Conservation (phyloP, 2,888 invertebrate species). For the Acronicta alni region DNA sequence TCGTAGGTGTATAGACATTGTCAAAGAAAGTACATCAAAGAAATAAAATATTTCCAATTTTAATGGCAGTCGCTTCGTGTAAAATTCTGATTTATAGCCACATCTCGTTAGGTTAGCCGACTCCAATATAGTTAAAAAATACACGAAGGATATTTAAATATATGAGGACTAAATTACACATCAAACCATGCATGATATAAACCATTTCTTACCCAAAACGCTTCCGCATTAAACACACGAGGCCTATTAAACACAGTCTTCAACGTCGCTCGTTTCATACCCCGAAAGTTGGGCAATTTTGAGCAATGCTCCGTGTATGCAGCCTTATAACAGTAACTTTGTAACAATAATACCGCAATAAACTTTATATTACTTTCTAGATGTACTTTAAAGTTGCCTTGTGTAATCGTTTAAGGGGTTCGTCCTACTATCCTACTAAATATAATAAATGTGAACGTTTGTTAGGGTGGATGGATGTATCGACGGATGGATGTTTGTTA, state of each 20-base stretch:
- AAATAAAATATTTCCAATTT: no score
- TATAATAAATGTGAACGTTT: no score
- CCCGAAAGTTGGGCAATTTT: slow-evolving; percentile 47
- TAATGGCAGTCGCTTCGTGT: no score
- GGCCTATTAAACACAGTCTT: slow-evolving; percentile 17
- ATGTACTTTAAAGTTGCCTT: slow-evolving; percentile 15
- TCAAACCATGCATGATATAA: background rate
- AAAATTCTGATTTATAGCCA: no score
- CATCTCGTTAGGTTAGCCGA: no score
- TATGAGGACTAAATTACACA: background rate
- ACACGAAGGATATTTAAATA: no score
- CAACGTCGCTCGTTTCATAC: slow-evolving; percentile 13
- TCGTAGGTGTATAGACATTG: no score
- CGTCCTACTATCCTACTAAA: no score
- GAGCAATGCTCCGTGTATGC: slow-evolving; percentile 44
- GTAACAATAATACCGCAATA: slow-evolving; percentile 27
- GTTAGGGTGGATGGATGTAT: no score
- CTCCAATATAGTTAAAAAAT: no score
- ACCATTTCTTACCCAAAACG: slow-evolving; percentile 15
- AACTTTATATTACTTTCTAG: slow-evolving; percentile 47
- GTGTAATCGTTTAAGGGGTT: slow-evolving; percentile 19
- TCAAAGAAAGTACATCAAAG: no score
- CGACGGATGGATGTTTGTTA: no score
- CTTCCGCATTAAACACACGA: background rate
- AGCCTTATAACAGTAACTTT: slow-evolving; percentile 40